Conservation (phyloP, 1,140 invertebrate genomes). For the Periplaneta americana region DNA sequence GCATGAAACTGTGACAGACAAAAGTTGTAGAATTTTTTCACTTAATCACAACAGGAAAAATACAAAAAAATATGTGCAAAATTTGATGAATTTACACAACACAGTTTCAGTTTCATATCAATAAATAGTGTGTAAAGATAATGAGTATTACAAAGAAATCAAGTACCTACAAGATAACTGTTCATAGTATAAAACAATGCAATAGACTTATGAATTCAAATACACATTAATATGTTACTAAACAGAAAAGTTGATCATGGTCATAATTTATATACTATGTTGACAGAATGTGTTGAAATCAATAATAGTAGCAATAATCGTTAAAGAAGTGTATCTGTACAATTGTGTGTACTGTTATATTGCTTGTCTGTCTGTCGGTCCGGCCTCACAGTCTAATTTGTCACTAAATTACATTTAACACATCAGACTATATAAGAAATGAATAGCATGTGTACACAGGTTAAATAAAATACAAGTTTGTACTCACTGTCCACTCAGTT, state of each 20-base stretch:
- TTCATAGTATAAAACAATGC: no score
- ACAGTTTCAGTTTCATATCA: no score
- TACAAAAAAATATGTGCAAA: no score
- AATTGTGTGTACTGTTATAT: background rate
- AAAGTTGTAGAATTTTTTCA: no score
- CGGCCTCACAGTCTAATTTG: background rate
- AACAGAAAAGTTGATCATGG: background rate
- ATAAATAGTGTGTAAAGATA: no score
- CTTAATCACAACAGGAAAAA: no score
- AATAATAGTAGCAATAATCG: background rate
- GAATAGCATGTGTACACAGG: background rate
- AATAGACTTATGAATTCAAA: no score
- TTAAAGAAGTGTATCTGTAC: background rate
- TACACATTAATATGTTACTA: no score
- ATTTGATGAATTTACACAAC: no score
- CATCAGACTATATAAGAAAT: background rate
- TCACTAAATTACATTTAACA: background rate
- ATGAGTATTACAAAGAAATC: no score
- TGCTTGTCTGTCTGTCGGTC: background rate
- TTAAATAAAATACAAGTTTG: background rate
- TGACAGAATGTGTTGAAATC: background rate
- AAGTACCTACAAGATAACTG: no score
- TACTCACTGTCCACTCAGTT: background rate
- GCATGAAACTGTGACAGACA: no score
- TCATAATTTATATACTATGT: background rate